phyloP scores from a whole-genome alignment of 2,888 invertebrate species.

The Dryadula phaetusa region DNA sequence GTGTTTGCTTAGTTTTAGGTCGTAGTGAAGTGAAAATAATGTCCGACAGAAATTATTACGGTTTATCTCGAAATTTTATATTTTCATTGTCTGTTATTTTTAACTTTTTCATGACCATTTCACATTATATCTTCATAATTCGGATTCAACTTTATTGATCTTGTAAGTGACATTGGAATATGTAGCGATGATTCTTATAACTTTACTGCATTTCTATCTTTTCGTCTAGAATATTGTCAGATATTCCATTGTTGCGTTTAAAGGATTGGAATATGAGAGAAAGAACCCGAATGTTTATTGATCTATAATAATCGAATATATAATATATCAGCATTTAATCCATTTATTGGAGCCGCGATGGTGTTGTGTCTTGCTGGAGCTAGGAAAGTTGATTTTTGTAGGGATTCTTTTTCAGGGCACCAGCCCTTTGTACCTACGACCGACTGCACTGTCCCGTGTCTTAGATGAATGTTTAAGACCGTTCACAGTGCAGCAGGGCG shows the following conservation, averaged over 20 bases:
- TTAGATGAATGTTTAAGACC: neutral
- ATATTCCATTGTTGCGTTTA: neutral
- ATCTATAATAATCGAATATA: neutral
- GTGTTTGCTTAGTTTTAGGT: neutral
- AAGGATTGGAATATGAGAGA: neutral
- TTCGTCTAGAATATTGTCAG: neutral
- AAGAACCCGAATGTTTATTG: neutral
- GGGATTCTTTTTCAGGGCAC: slow-evolving; percentile 19
- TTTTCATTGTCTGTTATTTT: neutral
- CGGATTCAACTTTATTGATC: neutral
- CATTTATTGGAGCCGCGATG: neutral
- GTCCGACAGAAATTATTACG: neutral
- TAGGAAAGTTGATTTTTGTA: neutral
- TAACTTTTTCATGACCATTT: too few species aligned
- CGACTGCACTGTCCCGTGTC: slow-evolving; percentile 13
- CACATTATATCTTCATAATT: neutral
- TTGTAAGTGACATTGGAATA: slow-evolving; percentile 10
- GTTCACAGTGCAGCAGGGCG: slow-evolving; percentile 12
- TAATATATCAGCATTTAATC: neutral
- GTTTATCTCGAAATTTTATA: neutral
- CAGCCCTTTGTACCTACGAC: slow-evolving; percentile 26
- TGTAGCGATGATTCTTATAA: neutral
- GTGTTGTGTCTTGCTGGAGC: neutral
- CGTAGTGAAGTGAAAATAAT: neutral
- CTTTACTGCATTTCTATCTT: neutral